Base-by-base conservation (phyloP, 2,797 vertebrate species). In the Microctenopoma lineatum region DNA sequence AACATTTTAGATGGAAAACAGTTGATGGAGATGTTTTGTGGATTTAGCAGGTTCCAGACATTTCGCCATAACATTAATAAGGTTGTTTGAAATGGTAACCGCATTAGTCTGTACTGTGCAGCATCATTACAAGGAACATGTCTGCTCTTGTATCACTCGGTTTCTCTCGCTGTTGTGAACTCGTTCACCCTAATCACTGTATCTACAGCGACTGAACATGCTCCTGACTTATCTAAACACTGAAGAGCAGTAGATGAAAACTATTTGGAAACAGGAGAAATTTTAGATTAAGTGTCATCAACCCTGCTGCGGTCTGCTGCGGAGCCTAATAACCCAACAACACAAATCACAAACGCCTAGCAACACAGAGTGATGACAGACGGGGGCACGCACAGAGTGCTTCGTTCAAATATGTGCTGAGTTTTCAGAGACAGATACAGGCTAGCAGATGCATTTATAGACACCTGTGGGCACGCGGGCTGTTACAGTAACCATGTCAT, bases 391-490 rank as follows among this genome's bases (percentile, higher is more conserved):
- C 5, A 16, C 8, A 18, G 25, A 25, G 66, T 70, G 59, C 27
- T 69, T 61, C 47, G 71, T 71, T 44, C 66, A 75, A 81, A 41
- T 69, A 81, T 85, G 75, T 41, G 54, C 39, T 11, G n/a, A 64
- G 50, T 78, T 82, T 76, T 77, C 67, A 48, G 29, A 66, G 70
- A 62, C 78, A 66, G 51, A 78, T 84, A 72, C 85, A 79, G 84
- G 88, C 77, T n/a, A 63, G 79, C 18, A 64, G 63, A 62, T 75
- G 36, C 7, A 63, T 60, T 25, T 27, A 69, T 26, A 60, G 29
- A 50, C 47, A 46, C 65, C 61, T 75, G 58, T 18, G 47, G 14
- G 48, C 8, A 42, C 34, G 27, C 46, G 65, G 13, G 69, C 61
- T 39, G 6, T 46, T 36, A 14, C 44, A 46, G 25, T 41, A 1